Percentiles rank a stretch among this genome's conserved stretches.
Conservation (phyloP, 2,888 invertebrate species). For the Eilema sororculum region DNA sequence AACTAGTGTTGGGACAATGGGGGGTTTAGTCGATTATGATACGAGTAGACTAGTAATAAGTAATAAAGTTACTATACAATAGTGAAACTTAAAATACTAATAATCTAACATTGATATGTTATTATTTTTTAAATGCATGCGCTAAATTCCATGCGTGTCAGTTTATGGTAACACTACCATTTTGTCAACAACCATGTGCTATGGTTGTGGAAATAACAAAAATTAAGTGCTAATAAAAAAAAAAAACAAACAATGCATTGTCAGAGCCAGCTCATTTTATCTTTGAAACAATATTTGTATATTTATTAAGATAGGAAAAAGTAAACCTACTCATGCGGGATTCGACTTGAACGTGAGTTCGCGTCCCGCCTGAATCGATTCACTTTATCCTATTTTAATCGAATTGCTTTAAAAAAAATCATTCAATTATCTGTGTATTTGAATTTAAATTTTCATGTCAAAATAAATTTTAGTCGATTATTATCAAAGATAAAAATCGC, state of each 20-base stretch:
- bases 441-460: neutral
- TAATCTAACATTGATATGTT: conserved; percentile 45
- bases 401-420: too few species aligned
- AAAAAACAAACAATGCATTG: conserved; percentile 49
- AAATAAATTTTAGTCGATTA: conserved; percentile 2
- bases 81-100: conserved; percentile 26
- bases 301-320: too few species aligned
- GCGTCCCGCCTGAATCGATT: too few species aligned
- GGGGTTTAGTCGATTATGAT: conserved; percentile 28
- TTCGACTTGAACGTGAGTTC: too few species aligned
- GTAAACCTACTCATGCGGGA: too few species aligned
- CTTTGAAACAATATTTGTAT: conserved; percentile 22
- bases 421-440: neutral
- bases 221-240: conserved; percentile 35
- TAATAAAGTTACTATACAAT: conserved; percentile 31
- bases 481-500: conserved; percentile 31
- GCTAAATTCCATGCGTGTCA: conserved; percentile 49
- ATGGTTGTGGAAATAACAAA: conserved; percentile 34
- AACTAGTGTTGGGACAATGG: conserved; percentile 41
- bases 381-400: too few species aligned
- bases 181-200: conserved; percentile 44
- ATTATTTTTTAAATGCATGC: conserved; percentile 54
- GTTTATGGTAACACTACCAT: conserved; percentile 54
- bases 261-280: conserved; percentile 28
- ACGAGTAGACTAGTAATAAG: conserved; percentile 51